Base-by-base conservation (phyloP, 2,113 vertebrate species). In the Tetrao urogallus region DNA sequence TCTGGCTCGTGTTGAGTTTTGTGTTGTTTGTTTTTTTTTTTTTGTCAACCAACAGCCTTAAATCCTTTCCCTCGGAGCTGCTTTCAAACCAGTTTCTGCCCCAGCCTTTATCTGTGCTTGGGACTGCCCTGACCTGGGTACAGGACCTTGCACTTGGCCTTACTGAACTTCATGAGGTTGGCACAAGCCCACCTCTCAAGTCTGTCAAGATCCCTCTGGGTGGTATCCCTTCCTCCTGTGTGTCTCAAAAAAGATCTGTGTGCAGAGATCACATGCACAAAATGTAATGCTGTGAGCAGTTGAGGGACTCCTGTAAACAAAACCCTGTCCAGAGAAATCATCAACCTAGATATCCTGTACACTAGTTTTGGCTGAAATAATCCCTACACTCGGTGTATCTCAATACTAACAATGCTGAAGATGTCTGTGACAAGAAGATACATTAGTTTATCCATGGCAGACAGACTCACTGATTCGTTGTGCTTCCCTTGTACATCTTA, bases 261-360 rank as follows among this genome's bases (percentile, higher is more conserved):
- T 27, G 15, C 27, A 9, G 6, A 20, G 15, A 6, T 28, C 13
- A 3, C 12, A 3, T 12, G 11, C 0, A 0, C 9, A 42, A 48
- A 60, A 63, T 11, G n/a, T 24, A n/a, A 67, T 50, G 12, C 4
- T 32, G 34, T 30, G 75, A 81, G 36, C 20, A 57, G 45, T 40
- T 64, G 64, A 64, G 30, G 45, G 25, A 34, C 25, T 70, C 28
- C 42, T 56, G 3, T 30, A 27, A 11, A 15, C 10, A 11, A 21
- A 27, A 0, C 15, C 14, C 52, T 64, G 20, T 52, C 17, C 15
- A 63, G 42, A 38, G 17, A 48, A 71, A 5, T 28, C 45, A 13
- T 60, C 21, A 12, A 8, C 18, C 4, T 38, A 45, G 13, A 8
- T 52, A 7, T 50, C 21, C 70, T 25, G 61, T 50, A 40, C 8